Percentiles rank a stretch among this genome's conserved stretches.
phyloP scores from a whole-genome alignment of 2,797 vertebrate genomes.

The Halcyon smyrnensis region DNA sequence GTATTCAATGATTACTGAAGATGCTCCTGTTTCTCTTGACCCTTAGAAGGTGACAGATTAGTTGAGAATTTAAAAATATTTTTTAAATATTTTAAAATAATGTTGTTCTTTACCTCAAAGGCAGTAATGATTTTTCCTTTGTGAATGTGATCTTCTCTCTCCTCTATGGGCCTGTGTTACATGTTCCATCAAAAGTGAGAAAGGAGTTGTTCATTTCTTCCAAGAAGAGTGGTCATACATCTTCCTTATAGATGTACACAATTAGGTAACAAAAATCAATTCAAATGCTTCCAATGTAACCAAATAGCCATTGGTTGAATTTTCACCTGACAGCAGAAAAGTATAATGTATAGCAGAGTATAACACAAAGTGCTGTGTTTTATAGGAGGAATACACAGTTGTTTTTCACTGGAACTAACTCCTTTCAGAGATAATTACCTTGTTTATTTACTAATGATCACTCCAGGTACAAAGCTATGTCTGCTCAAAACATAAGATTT shows the following conservation, averaged over 20 bases:
- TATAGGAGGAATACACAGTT: background rate
- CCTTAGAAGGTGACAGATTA: background rate
- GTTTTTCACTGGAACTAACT: slow-evolving; percentile 24
- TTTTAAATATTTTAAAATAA: background rate
- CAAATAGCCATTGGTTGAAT: slow-evolving; percentile 35
- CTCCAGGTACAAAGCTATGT: background rate
- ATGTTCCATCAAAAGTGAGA: background rate
- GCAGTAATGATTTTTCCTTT: background rate
- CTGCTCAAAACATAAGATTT: background rate
- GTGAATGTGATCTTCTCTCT: background rate
- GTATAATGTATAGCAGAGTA: slow-evolving; percentile 15
- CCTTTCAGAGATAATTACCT: slow-evolving; percentile 29
- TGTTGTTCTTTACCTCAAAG: background rate
- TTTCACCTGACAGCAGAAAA: slow-evolving; percentile 43
- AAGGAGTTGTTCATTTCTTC: background rate
- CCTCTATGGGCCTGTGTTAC: background rate
- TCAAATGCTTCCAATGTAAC: slow-evolving; percentile 56
- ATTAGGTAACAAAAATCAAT: slow-evolving; percentile 52
- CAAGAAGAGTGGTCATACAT: background rate
- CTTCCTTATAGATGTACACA: background rate
- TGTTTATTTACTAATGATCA: slow-evolving; percentile 45
- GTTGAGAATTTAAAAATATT: background rate
- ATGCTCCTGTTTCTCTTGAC: background rate
- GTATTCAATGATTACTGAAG: background rate
- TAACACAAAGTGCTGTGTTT: background rate